Evolutionary conservation across 2,113 vertebrate genomes (phyloP), one percentile per base, ranked within the genome.

Genomic region (Pteronura brasiliensis): DNA sequence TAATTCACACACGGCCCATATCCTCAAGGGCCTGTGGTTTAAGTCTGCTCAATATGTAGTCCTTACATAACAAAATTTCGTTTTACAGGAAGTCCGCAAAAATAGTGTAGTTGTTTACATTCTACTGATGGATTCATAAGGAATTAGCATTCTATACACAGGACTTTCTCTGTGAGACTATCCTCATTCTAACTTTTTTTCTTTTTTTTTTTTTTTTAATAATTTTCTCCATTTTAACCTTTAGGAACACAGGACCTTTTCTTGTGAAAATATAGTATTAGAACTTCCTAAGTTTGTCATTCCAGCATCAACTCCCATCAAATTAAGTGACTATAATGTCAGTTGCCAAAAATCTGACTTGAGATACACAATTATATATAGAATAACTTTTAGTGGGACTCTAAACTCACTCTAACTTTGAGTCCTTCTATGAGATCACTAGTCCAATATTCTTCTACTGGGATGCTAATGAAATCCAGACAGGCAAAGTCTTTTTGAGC

Each of bases 281-380:
- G 39, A 34, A 80, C 10, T 44, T 86, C 49, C 36, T 80, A 69
- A 80, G 39, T 61, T 80, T 95, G 7, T 76, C 36, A 65, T 65
- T 59, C 39, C 10, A 79, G 4, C 49, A 71, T 71, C 13, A 87
- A 52, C 13, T 72, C 63, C 7, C 27, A 49, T 79, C 11, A 69
- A 42, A 93, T 57, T 31, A 76, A 84, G 29, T 90, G 59, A 57
- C 4, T 57, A 55, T 36, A 57, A 44, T 18, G 36, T 23, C 14
- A 47, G 23, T 47, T 96, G 42, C 31, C 91, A 97, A 47, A 47
- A 93, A 96, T 89, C 93, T n/a, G 82, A 90, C 27, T 59, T 80
- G 1, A 92, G 0, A 0, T 7, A 88, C n/a, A 6, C 3, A 72
- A 61, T 13, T 82, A 49, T 36, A 76, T 65, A n/a, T 36, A 92